A percentile compares a stretch with the other conserved stretches of the same genome.
Conservation (phyloP, 2,113 vertebrate genomes). For the Aegithalos caudatus region DNA sequence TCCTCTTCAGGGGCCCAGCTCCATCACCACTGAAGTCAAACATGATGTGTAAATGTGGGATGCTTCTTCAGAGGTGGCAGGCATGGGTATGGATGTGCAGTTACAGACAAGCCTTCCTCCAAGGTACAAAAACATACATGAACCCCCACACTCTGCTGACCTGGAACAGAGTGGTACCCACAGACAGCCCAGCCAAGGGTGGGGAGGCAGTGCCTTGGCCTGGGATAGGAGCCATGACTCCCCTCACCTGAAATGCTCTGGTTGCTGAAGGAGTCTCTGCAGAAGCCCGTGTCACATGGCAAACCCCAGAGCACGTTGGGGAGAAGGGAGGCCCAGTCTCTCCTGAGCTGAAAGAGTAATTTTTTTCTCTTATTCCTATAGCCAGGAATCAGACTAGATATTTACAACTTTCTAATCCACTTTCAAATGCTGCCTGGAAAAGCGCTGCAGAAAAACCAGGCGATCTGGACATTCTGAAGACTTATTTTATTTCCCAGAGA, state of each 20-base stretch:
- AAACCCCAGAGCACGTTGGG: not conserved
- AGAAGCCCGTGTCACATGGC: not conserved
- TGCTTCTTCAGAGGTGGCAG: not conserved
- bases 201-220: not conserved
- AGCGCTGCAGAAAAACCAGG: not conserved
- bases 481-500: not conserved
- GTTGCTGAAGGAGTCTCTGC: not conserved
- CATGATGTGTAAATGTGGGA: not conserved
- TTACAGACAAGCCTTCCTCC: not conserved
- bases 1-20: not conserved
- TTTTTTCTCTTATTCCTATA: not conserved
- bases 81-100: not conserved
- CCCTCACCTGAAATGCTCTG: not conserved
- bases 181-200: not conserved
- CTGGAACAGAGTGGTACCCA: not conserved
- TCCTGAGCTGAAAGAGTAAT: not conserved
- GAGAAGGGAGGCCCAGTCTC: not conserved
- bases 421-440: not conserved
- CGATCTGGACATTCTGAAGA: not conserved
- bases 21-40: not conserved
- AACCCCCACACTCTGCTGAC: not conserved
- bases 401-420: not conserved
- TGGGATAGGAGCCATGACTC: not conserved
- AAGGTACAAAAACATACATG: not conserved
- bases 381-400: not conserved